Evolutionary conservation across 2,888 invertebrate species (phyloP).

Genomic region (Drosophila anceps): DNA sequence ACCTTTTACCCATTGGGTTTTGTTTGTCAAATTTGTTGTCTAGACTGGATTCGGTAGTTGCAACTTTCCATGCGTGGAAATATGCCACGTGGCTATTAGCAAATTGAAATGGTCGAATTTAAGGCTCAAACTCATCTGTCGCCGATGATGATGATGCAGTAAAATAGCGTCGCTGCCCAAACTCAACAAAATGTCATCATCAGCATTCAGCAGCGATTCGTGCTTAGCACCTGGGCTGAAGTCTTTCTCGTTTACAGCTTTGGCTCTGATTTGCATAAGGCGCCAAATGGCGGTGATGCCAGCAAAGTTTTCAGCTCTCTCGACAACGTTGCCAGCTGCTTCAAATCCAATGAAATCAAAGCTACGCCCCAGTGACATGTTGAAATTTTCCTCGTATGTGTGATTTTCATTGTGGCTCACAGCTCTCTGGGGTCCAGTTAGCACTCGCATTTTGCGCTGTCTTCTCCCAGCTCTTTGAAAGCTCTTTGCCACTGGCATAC

Average conservation of each 20-base stretch:
- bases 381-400: constrained; percentile 47
- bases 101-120: constrained; percentile 68
- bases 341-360: constrained; percentile 60
- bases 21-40: constrained; percentile 68
- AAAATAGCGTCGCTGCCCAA: constrained; percentile 25
- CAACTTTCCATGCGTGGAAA: constrained; percentile 58
- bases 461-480: constrained; percentile 13
- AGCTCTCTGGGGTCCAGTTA: constrained; percentile 70
- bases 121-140: constrained; percentile 28
- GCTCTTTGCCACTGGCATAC: constrained; percentile 12
- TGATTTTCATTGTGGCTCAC: constrained; percentile 58
- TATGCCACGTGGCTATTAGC: constrained; percentile 72
- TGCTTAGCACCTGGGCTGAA: constrained; percentile 42
- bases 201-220: constrained; percentile 41
- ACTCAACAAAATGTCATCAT: constrained; percentile 52
- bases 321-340: constrained; percentile 22
- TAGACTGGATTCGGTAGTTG: constrained; percentile 53
- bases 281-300: constrained; percentile 47
- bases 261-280: constrained; percentile 65
- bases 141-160: constrained; percentile 35
- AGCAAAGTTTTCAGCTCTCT: constrained; percentile 53
- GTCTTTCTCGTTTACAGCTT: constrained; percentile 33
- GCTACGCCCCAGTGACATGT: constrained; percentile 30
- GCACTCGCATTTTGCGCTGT: constrained; percentile 36
- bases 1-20: constrained; percentile 55